A percentile compares a stretch with the other conserved stretches of the same genome.
Conservation (phyloP, 2,888 invertebrate species). For the Dastarcus helophoroides region DNA sequence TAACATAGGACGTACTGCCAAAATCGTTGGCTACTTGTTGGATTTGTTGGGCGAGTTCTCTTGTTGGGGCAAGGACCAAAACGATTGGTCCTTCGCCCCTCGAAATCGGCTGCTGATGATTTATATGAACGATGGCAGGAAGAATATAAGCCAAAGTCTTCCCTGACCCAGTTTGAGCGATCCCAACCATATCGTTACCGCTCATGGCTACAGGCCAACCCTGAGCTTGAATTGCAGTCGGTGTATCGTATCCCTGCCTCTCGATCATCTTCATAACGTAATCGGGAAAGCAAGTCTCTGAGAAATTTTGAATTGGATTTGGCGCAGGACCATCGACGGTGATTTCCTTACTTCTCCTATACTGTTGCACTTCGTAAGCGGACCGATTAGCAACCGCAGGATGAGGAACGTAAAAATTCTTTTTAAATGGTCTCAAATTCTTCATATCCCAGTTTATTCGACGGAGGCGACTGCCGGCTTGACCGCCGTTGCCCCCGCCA, state of each 20-base stretch:
- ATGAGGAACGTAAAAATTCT: conserved; percentile 70
- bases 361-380: conserved; percentile 56
- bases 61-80: conserved; percentile 62
- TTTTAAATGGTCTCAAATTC: conserved; percentile 63
- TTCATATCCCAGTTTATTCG: conserved; percentile 70
- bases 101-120: conserved; percentile 61
- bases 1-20: conserved; percentile 63
- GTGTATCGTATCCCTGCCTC: conserved; percentile 56
- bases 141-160: conserved; percentile 66
- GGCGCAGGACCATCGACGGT: conserved; percentile 69
- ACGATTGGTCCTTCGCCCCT: conserved; percentile 75
- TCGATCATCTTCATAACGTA: conserved; percentile 59
- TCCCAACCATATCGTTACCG: conserved; percentile 74
- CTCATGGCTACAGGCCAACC: conserved; percentile 78
- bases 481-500: conserved; percentile 25
- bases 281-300: conserved; percentile 67
- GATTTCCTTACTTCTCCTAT: conserved; percentile 66
- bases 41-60: conserved; percentile 67
- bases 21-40: conserved; percentile 77
- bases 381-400: conserved; percentile 49
- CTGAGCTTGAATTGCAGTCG: conserved; percentile 75
- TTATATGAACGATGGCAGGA: conserved; percentile 76
- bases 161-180: conserved; percentile 71
- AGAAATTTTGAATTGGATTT: conserved; percentile 63
- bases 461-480: conserved; percentile 53